phyloP scores from a whole-genome alignment of 2,888 invertebrate genomes.

The Invenusta paracnida region DNA sequence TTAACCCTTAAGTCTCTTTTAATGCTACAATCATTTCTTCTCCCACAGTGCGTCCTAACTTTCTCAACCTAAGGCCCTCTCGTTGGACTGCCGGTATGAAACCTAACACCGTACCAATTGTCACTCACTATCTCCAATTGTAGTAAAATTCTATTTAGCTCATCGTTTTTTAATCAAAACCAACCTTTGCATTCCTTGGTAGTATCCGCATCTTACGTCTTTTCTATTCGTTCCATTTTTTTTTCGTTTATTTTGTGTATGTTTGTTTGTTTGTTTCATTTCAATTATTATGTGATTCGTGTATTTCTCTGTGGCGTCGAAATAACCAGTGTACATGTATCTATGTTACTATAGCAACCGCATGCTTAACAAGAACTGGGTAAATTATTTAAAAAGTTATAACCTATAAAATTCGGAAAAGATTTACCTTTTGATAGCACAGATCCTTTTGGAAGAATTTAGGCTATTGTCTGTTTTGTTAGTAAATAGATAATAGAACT shows the following conservation, averaged over 20 bases:
- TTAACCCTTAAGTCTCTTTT: not conserved
- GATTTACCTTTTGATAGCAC: too few relatives aligned
- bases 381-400: too few relatives aligned
- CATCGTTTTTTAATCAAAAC: not conserved
- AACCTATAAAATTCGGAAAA: too few relatives aligned
- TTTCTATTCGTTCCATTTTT: not conserved
- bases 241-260: not conserved
- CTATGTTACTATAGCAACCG: not conserved
- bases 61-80: not conserved
- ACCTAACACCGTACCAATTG: too few relatives aligned
- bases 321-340: too few relatives aligned
- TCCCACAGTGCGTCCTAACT: not conserved
- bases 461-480: too few relatives aligned
- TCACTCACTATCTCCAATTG: not conserved
- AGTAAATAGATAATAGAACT: too few relatives aligned
- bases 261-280: not conserved
- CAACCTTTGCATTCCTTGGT: not conserved
- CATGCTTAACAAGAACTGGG: too few relatives aligned
- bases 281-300: too few relatives aligned
- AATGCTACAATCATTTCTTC: not conserved
- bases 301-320: too few relatives aligned
- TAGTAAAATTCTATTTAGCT: not conserved
- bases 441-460: too few relatives aligned
- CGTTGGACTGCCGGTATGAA: not conserved
- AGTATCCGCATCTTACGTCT: not conserved